phyloP scores from a whole-genome alignment of 2,888 invertebrate species.

The Crioceris asparagi region DNA sequence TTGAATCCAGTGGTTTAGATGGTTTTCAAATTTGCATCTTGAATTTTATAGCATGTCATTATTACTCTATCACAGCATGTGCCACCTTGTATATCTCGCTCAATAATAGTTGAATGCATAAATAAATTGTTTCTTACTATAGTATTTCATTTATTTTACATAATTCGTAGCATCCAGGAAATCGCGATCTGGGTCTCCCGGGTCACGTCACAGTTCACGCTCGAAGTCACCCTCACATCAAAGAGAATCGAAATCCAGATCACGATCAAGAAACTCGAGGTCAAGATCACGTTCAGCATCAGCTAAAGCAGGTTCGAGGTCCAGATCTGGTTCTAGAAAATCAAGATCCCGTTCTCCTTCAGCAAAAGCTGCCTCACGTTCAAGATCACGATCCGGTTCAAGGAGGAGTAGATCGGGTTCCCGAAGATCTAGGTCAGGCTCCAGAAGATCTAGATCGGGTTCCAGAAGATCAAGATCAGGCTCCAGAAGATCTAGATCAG shows the following conservation, averaged over 20 bases:
- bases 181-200: constrained; percentile 21
- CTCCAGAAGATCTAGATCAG: constrained; percentile 20
- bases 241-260: constrained; percentile 17
- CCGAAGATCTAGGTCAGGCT: constrained; percentile 21
- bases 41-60: too few species aligned
- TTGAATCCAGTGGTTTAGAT: too few species aligned
- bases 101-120: too few species aligned
- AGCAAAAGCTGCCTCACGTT: constrained; percentile 17
- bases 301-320: constrained; percentile 17
- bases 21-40: too few species aligned
- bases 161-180: too few species aligned
- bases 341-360: constrained; percentile 20
- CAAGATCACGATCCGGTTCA: constrained; percentile 25
- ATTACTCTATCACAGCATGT: too few species aligned
- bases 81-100: too few species aligned
- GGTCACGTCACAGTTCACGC: constrained; percentile 18
- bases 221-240: constrained; percentile 11
- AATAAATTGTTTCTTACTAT: too few species aligned
- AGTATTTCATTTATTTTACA: too few species aligned
- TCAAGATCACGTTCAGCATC: constrained; percentile 19
- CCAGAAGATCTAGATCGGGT: constrained; percentile 18
- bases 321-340: constrained; percentile 21
- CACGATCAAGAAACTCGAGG: constrained; percentile 17
- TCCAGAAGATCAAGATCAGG: constrained; percentile 14
- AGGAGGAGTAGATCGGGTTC: constrained; percentile 6